Conservation (phyloP, 2,113 vertebrate genomes). For the Thunnus maccoyii region DNA sequence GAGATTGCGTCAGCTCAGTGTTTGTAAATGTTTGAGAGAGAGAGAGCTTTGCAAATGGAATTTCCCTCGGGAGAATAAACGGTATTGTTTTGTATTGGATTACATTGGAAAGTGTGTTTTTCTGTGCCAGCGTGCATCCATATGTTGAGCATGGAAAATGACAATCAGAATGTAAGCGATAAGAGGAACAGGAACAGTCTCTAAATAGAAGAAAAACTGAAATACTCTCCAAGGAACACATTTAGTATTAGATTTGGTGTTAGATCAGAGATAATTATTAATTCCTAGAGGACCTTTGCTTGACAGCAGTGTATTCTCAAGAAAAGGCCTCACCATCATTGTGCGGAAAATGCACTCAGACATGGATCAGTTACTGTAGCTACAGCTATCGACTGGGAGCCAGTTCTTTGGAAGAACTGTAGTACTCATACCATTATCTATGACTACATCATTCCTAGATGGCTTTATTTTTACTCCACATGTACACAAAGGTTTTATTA, state of each 20-base stretch:
- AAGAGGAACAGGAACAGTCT: conserved; percentile 21
- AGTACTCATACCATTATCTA: conserved; percentile 59
- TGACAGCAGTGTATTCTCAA: conserved; percentile 55
- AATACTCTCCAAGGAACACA: conserved; percentile 36
- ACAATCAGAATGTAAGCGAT: neutral
- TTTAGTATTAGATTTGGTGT: conserved; percentile 44
- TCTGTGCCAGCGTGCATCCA: conserved; percentile 1
- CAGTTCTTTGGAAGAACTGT: conserved; percentile 67
- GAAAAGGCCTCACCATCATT: conserved; percentile 65
- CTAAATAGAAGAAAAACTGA: conserved; percentile 20
- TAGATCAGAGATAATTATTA: conserved; percentile 44
- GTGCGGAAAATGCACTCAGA: conserved; percentile 74
- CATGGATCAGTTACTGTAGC: conserved; percentile 70
- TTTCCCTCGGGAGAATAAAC: conserved; percentile 55
- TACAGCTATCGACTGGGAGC: conserved; percentile 40
- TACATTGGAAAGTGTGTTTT: conserved; percentile 42
- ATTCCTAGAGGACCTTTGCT: conserved; percentile 52
- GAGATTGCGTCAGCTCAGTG: conserved; percentile 49
- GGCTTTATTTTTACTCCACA: conserved; percentile 14
- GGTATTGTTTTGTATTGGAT: conserved; percentile 58
- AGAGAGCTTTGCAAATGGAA: conserved; percentile 54
- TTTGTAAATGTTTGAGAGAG: conserved; percentile 66
- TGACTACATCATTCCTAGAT: conserved; percentile 30
- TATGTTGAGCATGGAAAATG: neutral
- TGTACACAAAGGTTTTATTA: conserved; percentile 17